phyloP scores from a whole-genome alignment of 2,888 invertebrate genomes.

The Phrixothrix hirtus region DNA sequence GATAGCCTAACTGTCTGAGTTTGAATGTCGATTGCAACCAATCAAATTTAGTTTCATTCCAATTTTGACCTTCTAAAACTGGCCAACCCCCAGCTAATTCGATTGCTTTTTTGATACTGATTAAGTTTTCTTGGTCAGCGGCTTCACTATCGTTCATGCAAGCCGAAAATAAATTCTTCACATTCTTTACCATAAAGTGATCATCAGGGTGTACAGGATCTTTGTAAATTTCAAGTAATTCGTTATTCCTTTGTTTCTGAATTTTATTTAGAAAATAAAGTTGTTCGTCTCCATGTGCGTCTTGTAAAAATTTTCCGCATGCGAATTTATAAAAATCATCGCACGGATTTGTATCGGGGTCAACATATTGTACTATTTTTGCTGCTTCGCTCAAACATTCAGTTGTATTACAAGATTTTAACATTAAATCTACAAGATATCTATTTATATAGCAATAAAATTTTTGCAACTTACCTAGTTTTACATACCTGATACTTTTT shows the following conservation, averaged over 20 bases:
- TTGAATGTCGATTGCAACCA: conserved; percentile 48
- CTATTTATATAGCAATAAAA: background rate
- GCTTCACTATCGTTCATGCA: conserved; percentile 50
- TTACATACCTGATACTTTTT: background rate
- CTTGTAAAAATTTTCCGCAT: conserved; percentile 15
- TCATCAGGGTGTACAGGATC: conserved; percentile 28
- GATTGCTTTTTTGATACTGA: conserved; percentile 50
- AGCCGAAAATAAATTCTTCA: conserved; percentile 41
- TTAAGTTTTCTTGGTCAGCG: conserved; percentile 45
- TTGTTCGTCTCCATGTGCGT: conserved; percentile 16
- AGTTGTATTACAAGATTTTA: conserved; percentile 9
- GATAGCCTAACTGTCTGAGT: conserved; percentile 47
- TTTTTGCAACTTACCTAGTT: too few relatives aligned
- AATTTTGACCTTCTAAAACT: conserved; percentile 55
- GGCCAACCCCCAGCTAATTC: conserved; percentile 64
- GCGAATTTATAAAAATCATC: conserved; percentile 19
- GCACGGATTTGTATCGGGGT: conserved; percentile 16
- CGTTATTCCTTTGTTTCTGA: background rate
- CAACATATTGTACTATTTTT: conserved; percentile 7
- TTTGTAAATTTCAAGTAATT: conserved; percentile 21
- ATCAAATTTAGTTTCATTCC: conserved; percentile 53
- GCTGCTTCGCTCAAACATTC: conserved; percentile 19
- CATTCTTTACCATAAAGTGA: conserved; percentile 31
- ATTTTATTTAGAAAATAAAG: conserved; percentile 1
- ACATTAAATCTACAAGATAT: background rate